These are phyloP conservation scores for Microplitis manilae DNA, from an alignment of 2,888 invertebrate genomes.

Conservation along the genomic window DNA sequence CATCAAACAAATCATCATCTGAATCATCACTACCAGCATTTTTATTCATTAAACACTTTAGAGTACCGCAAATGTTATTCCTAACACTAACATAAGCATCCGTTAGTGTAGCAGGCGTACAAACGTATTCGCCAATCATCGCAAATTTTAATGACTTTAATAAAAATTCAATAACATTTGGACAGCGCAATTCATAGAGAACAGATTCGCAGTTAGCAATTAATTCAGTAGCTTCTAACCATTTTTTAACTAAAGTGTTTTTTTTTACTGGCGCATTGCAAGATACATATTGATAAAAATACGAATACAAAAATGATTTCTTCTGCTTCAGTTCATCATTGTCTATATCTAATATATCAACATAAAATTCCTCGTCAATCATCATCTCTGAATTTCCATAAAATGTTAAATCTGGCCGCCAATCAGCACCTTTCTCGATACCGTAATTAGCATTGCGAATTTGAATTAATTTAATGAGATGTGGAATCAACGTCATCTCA, in stretches of 20 bases:
- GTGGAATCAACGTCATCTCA: neutral
- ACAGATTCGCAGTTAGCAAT: slow-evolving; percentile 40
- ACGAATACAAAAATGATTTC: slow-evolving; percentile 53
- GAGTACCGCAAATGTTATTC: slow-evolving; percentile 22
- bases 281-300: slow-evolving; percentile 48
- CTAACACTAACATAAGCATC: slow-evolving; percentile 43
- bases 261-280: slow-evolving; percentile 49
- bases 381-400: slow-evolving; percentile 48
- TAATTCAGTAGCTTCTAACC: slow-evolving; percentile 45
- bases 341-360: slow-evolving; percentile 40
- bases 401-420: slow-evolving; percentile 48
- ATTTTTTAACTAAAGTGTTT: slow-evolving; percentile 42
- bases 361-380: slow-evolving; percentile 42
- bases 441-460: slow-evolving; percentile 48
- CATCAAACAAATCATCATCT: neutral
- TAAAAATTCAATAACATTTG: slow-evolving; percentile 55
- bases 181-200: slow-evolving; percentile 22
- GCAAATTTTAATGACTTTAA: slow-evolving; percentile 52
- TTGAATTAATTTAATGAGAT: slow-evolving; percentile 39
- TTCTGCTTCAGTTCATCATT: slow-evolving; percentile 27
- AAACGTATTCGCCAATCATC: slow-evolving; percentile 48
- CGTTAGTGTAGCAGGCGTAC: slow-evolving; percentile 46
- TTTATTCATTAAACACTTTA: slow-evolving; percentile 40
- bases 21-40: neutral
- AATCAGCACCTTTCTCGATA: slow-evolving; percentile 44